A percentile compares a stretch with the other conserved stretches of the same genome.
phyloP scores from a whole-genome alignment of 2,888 invertebrate genomes.

The Agriopis leucophaearia region DNA sequence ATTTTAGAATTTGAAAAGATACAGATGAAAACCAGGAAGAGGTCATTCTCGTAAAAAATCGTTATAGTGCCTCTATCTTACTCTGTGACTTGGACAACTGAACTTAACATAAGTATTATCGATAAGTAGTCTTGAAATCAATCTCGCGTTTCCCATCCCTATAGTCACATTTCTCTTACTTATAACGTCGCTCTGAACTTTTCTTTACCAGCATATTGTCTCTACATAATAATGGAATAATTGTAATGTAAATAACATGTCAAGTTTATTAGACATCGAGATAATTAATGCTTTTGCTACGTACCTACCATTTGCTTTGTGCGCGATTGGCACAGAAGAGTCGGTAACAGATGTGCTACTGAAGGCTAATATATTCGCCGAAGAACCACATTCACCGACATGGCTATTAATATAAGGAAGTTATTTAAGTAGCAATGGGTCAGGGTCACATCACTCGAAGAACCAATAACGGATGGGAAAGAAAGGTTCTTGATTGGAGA shows the following conservation, averaged over 20 bases:
- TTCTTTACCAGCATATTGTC: conserved; percentile 44
- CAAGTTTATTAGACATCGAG: conserved; percentile 54
- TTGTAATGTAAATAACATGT: conserved; percentile 50
- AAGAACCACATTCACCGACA: too few relatives aligned
- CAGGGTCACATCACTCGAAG: too few relatives aligned
- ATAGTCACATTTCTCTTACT: conserved; percentile 33
- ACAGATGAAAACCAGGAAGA: too few relatives aligned
- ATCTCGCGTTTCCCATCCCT: conserved; percentile 32
- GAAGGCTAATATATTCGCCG: neutral
- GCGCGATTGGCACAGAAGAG: conserved; percentile 25
- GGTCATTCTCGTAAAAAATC: too few relatives aligned
- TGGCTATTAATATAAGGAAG: too few relatives aligned
- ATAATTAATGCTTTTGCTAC: conserved; percentile 45
- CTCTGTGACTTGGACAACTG: too few relatives aligned
- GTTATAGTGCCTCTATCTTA: too few relatives aligned
- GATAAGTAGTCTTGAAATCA: conserved; percentile 14
- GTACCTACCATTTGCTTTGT: conserved; percentile 8
- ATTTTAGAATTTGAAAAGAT: too few relatives aligned
- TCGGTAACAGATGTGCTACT: conserved; percentile 19
- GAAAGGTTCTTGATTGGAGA: too few relatives aligned
- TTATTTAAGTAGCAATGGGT: too few relatives aligned
- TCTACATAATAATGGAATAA: conserved; percentile 43
- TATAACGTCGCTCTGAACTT: conserved; percentile 32
- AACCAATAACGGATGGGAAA: too few relatives aligned
- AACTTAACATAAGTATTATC: neutral